Evolutionary conservation across 2,888 invertebrate genomes (phyloP), one percentile per base, ranked within the genome.

Genomic region (Lepas anatifera): DNA sequence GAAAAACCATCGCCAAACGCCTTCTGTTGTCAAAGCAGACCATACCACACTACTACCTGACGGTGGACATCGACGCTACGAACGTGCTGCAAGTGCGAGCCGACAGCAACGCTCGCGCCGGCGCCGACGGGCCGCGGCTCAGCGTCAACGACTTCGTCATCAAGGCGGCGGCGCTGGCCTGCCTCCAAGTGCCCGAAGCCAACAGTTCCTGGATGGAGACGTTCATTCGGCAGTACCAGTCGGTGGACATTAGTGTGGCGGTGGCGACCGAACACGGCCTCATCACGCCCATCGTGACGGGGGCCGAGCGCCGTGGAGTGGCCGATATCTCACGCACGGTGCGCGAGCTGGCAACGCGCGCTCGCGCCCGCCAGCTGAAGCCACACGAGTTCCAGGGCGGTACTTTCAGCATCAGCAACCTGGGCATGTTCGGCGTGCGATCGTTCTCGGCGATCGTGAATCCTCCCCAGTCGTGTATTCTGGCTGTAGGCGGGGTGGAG

Each of bases 21-120:
- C 84, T 97, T 68, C 79, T 89, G 2, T 87, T 90, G 77, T 94
- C 97, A 46, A 98, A 98, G 81, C 80, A 90, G 80, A 89, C 87
- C 68, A 92, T 99, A 78, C 99, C 99, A 7, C 99, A 99, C 80
- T 99, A 98, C 81, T 99, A 99, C 80, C 83, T 98, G 3, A 87
- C 90, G 0, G 85, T 89, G 58, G 95, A 97, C 70, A 85, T 95
- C 71, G 87, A 89, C 77, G 87, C 98, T 76, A 95, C 97, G 78
- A 79, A 82, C 73, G 81, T 85, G 27, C 73, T 95, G 70, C 85
- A 86, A 77, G 82, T 95, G 78, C 85, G 95, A 72, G 85, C 86
- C 75, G 84, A 85, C 72, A 85, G 94, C 73, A 97, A 97, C 78
- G 89, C 89, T 70, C 84, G 85, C 76, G 80, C 91, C 72, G 89